Base-by-base conservation (phyloP, 2,888 invertebrate genomes). In the Nemurella pictetii region DNA sequence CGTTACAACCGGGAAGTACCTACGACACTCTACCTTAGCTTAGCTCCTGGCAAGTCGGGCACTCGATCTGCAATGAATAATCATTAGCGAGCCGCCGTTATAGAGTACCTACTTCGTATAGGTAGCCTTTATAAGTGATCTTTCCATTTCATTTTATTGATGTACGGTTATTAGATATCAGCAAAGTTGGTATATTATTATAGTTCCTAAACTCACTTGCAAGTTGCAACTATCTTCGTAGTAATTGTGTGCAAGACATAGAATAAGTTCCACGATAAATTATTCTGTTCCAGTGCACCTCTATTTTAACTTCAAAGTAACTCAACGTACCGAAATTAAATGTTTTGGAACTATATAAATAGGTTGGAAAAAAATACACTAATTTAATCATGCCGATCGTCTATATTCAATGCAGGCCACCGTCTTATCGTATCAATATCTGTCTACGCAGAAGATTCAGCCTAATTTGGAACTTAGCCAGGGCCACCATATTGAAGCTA, bases 71-170 rank as follows among this genome's bases (percentile, higher is more conserved):
- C 55, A 55, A 55, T 55, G 55, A 55, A 55, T 55, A 55, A 55
- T 55, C 55, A 55, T 55, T 55, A 55, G 55, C 55, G 55, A 55
- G 55, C 55, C 55, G 4, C 55, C n/a, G n/a, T n/a, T n/a, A n/a
- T n/a, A n/a, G n/a, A n/a, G 20, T 55, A 55, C 55, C 55, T 55
- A 55, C 55, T 55, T 55, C 55, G 55, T 55, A 55, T 55, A 55
- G 15, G 55, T 75, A 75, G 26, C 75, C 26, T 75, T 75, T 75
- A n/a, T n/a, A 75, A 75, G 75, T 75, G 75, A 75, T 75, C 26
- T 75, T 75, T 75, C 75, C 26, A 75, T 75, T 75, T 75, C 75
- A n/a, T 75, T 75, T 75, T 75, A 75, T 28, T 55, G 55, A 55
- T 55, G 55, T 55, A 55, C 55, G 55, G 55, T 55, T 55, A 55